Evolutionary conservation across 2,113 vertebrate species (phyloP).

Genomic region (Cyanistes caeruleus): DNA sequence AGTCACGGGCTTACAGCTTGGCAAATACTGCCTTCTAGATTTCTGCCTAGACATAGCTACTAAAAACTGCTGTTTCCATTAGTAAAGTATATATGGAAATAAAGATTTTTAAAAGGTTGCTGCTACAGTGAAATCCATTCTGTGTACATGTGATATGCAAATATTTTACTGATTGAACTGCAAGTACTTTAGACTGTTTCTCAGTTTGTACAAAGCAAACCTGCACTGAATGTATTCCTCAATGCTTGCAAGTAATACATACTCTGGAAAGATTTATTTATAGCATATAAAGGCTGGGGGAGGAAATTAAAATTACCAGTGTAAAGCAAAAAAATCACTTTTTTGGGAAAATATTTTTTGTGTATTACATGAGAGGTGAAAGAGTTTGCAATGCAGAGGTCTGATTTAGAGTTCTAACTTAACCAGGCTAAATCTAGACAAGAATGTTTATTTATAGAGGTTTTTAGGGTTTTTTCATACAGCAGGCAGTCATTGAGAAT

Average conservation of each 20-base stretch:
- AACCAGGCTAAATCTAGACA: neutral
- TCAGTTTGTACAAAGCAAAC: neutral
- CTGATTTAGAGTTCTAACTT: neutral
- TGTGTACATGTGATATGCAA: neutral
- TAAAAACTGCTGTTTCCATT: neutral
- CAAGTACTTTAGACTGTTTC: neutral
- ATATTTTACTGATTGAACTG: neutral
- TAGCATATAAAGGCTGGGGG: accelerated
- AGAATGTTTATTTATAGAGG: neutral
- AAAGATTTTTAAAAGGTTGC: neutral
- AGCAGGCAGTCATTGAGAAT: neutral
- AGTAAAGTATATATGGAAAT: neutral
- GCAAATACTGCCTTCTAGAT: neutral
- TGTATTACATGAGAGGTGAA: neutral
- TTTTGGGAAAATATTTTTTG: neutral
- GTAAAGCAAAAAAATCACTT: neutral
- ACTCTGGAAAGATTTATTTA: neutral
- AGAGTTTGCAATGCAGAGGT: neutral
- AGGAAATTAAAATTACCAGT: neutral
- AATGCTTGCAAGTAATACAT: neutral
- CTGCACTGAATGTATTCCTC: neutral
- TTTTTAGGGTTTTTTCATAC: neutral
- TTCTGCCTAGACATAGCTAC: neutral
- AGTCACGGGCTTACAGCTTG: accelerated
- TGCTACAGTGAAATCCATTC: neutral